Conservation (phyloP, 2,113 vertebrate species). For the Channa argus region DNA sequence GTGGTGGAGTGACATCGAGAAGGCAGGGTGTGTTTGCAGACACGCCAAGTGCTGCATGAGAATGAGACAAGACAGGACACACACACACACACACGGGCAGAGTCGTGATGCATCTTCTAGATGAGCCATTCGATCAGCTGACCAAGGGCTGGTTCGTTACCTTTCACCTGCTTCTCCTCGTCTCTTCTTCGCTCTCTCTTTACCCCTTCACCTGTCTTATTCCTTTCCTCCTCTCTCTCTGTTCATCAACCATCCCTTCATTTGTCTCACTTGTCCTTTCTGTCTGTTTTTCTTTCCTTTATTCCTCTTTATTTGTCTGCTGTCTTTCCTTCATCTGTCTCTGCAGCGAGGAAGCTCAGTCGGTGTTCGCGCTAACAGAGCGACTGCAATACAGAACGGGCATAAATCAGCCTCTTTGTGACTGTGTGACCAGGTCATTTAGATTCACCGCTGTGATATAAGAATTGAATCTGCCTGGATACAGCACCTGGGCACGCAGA, state of each 20-base stretch:
- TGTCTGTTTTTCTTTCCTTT: neutral
- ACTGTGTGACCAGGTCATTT: slow-evolving; percentile 37
- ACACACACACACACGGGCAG: slow-evolving; percentile 39
- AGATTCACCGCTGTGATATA: slow-evolving; percentile 54
- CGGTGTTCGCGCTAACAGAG: slow-evolving; percentile 47
- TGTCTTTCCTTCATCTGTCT: slow-evolving; percentile 12
- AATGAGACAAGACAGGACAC: slow-evolving; percentile 48
- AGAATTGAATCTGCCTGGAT: slow-evolving; percentile 72
- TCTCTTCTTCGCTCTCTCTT: neutral
- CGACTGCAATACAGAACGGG: slow-evolving; percentile 25
- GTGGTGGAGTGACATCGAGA: slow-evolving; percentile 4
- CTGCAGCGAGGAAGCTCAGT: slow-evolving; percentile 47
- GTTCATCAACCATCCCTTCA: neutral
- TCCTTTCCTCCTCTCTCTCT: neutral
- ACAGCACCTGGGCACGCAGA: slow-evolving; percentile 60
- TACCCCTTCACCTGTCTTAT: neutral
- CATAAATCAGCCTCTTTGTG: slow-evolving; percentile 54
- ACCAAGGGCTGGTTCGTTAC: slow-evolving; percentile 43
- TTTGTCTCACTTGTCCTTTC: neutral
- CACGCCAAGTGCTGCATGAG: slow-evolving; percentile 34
- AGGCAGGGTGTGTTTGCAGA: slow-evolving; percentile 35
- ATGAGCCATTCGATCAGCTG: slow-evolving; percentile 61
- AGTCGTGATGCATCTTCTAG: slow-evolving; percentile 53
- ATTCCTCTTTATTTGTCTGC: neutral
- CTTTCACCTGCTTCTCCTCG: slow-evolving; percentile 54